Evolutionary conservation across 1,140 invertebrate species (phyloP), one percentile per base, ranked within the genome.

Genomic region (Aphaenogaster floridana): DNA sequence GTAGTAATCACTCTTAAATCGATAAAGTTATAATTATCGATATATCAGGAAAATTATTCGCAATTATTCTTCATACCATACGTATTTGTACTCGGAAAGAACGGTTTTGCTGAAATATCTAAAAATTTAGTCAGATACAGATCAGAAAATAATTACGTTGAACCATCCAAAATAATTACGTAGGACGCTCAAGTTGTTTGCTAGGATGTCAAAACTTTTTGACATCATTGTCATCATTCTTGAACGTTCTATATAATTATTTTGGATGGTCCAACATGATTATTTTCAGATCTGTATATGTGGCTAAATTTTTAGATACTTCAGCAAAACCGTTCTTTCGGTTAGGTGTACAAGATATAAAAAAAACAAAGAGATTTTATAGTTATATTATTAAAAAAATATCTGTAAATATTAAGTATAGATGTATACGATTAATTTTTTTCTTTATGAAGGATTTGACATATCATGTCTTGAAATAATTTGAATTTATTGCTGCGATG

Each of bases 1-100:
- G 13, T n/a, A 15, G 42, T 42, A n/a, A 64, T 52, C 57, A 45
- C 3, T 63, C 39, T 52, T 79, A 79, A 34, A 63, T 79, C n/a
- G 17, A 3, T 36, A 21, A 15, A 48, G 8, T 15, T 59, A 63
- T 45, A 0, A 28, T 61, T 13, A 59, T 59, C 0, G 2, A 0
- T 11, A 21, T n/a, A 28, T 64, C 13, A 45, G 3, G 11, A 36
- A 63, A 8, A 28, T 50, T 8, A 42, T 59, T 42, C 7, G 39
- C 21, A 0, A 57, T 42, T 39, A 21, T 78, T 34, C 15, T 77
- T 63, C n/a, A 9, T 63, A 63, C 3, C 7, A n/a, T 5, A 17
- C 13, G 5, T 2, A 50, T 52, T 34, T 3, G 13, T 72, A 39
- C 9, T n/a, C 28, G 0, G 28, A 28, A 28, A 28, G 28, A 28